Evolutionary conservation across 2,113 vertebrate species (phyloP).

Genomic region (Onychostruthus taczanowskii): DNA sequence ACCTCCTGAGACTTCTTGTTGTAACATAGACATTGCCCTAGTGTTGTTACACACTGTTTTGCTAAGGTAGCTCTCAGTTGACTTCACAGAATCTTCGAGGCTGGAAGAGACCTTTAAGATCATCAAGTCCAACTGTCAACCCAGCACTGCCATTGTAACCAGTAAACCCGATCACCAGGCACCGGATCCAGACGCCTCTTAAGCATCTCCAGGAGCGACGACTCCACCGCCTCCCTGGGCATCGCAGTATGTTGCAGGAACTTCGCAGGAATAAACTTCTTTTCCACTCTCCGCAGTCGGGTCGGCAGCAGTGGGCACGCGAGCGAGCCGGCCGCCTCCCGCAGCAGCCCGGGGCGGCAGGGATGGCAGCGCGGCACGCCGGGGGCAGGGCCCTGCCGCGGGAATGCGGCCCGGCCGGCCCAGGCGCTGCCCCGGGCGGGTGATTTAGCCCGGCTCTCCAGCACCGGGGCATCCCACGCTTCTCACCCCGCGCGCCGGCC

Average conservation of each 20-base stretch:
- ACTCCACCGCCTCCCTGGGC: not conserved
- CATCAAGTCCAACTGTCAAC: too few relatives aligned
- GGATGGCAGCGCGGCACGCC: not conserved
- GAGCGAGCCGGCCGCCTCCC: not conserved
- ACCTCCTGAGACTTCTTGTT: not conserved
- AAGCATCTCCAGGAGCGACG: not conserved
- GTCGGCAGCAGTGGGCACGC: not conserved
- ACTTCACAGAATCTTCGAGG: not conserved
- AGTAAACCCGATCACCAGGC: too few relatives aligned
- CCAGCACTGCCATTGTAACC: not conserved
- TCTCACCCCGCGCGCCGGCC: not conserved
- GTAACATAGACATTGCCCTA: not conserved
- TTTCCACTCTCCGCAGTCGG: not conserved
- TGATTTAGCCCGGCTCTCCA: not conserved
- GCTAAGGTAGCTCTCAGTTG: not conserved
- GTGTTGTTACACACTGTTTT: accelerated
- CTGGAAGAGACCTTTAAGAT: not conserved
- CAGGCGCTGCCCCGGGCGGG: not conserved
- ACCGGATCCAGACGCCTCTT: too few relatives aligned
- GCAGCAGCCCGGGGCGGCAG: not conserved
- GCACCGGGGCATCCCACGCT: not conserved
- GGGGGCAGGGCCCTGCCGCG: not conserved
- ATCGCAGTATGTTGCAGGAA: not conserved
- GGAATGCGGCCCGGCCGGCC: slow-evolving; percentile 6
- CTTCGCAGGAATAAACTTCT: not conserved